A percentile compares a stretch with the other conserved stretches of the same genome.
Conservation (phyloP, 2,797 vertebrate genomes). For the Galagoides demidoff region DNA sequence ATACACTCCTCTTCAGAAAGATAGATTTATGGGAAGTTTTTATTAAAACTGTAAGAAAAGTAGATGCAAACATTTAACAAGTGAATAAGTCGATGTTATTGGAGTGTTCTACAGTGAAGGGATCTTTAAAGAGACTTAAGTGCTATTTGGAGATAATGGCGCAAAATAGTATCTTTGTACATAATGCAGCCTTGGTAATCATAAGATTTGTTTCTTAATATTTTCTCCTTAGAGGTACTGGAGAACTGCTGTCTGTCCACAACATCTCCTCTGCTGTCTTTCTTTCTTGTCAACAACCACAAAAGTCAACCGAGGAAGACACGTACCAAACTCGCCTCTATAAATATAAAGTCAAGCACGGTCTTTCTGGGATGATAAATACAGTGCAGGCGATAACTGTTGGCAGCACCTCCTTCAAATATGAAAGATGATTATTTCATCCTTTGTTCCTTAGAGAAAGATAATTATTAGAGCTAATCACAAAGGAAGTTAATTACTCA, state of each 20-base stretch:
- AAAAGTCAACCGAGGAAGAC: constrained; percentile 32
- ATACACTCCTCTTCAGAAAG: constrained; percentile 13
- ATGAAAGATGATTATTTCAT: constrained; percentile 54
- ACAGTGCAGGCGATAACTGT: constrained; percentile 13
- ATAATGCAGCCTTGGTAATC: constrained; percentile 1
- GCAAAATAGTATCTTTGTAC: constrained; percentile 32
- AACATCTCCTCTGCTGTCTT: background rate
- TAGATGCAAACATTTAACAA: constrained; percentile 15
- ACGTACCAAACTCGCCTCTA: constrained; percentile 39
- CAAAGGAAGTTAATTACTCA: constrained; percentile 66
- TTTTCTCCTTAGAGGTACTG: constrained; percentile 20
- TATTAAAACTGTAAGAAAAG: constrained; percentile 55
- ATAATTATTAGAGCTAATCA: constrained; percentile 67
- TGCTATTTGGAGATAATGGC: background rate
- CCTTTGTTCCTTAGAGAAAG: constrained; percentile 63
- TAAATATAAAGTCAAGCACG: constrained; percentile 48
- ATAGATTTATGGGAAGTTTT: constrained; percentile 53
- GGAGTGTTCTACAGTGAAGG: constrained; percentile 9
- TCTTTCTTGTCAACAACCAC: background rate
- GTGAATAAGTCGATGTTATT: constrained; percentile 9
- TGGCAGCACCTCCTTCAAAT: constrained; percentile 31
- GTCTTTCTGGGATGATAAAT: constrained; percentile 51
- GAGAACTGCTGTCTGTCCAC: background rate
- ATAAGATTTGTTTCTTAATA: constrained; percentile 42
- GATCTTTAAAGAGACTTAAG: constrained; percentile 32